phyloP scores from a whole-genome alignment of 2,888 invertebrate species.

The Heliconius aoede region DNA sequence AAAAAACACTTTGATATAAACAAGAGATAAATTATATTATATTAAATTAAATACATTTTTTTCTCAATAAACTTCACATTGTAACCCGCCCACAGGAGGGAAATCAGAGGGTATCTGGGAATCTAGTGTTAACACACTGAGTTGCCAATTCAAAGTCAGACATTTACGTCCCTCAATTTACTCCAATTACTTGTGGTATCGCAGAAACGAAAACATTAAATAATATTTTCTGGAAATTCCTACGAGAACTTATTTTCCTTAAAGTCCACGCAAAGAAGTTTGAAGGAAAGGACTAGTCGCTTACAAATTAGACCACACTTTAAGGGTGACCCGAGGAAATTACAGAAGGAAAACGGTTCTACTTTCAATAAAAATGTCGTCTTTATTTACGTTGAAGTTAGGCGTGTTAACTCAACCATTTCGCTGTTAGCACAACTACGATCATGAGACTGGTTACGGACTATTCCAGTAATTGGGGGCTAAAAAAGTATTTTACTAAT shows the following conservation, averaged over 20 bases:
- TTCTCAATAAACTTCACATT: background rate
- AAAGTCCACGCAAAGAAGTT: background rate
- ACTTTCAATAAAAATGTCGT: slow-evolving; percentile 83
- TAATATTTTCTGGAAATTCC: background rate
- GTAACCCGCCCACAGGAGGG: too few species aligned
- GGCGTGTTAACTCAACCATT: slow-evolving; percentile 55
- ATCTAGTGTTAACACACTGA: background rate
- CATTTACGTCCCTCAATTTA: background rate
- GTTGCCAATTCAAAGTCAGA: background rate
- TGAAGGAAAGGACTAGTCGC: background rate
- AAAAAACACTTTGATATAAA: background rate
- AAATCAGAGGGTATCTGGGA: background rate
- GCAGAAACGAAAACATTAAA: too few species aligned
- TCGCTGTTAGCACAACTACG: slow-evolving; percentile 47
- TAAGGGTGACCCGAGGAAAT: slow-evolving; percentile 76
- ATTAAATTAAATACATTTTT: background rate
- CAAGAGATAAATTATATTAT: background rate
- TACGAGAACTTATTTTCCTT: background rate
- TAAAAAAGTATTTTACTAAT: background rate
- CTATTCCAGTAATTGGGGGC: slow-evolving; percentile 13
- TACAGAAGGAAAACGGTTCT: slow-evolving; percentile 80
- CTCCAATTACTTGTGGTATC: too few species aligned
- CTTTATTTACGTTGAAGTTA: slow-evolving; percentile 82
- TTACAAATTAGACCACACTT: slow-evolving; percentile 51
- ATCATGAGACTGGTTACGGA: slow-evolving; percentile 20